Percentiles rank a stretch among this genome's conserved stretches.
Conservation (phyloP, 2,797 vertebrate species). For the Pantherophis alleghaniensis region DNA sequence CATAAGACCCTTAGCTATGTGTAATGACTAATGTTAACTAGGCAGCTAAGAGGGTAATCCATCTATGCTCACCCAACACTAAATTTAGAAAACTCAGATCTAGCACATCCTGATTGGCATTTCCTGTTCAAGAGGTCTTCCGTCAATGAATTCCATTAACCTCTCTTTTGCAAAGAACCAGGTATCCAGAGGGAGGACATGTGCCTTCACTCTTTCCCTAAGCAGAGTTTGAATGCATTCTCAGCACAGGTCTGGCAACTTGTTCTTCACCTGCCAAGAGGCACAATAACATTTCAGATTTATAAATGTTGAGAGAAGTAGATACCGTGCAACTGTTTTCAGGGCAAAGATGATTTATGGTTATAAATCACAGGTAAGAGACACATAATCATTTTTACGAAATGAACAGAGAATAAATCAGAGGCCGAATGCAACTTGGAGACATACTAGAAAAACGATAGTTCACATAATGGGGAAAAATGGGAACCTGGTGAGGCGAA, state of each 20-base stretch:
- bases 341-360: conserved; percentile 26
- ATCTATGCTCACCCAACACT: neutral
- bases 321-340: neutral
- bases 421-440: neutral
- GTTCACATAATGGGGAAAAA: conserved; percentile 9
- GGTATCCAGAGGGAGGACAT: neutral
- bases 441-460: neutral
- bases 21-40: neutral
- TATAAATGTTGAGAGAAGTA: conserved; percentile 19
- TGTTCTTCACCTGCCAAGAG: neutral
- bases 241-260: rapidly evolving
- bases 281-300: neutral
- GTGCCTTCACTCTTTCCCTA: neutral
- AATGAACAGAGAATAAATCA: conserved; percentile 39
- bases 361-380: conserved; percentile 39
- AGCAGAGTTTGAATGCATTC: neutral
- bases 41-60: neutral
- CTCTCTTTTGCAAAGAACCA: neutral
- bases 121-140: neutral
- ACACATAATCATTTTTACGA: conserved; percentile 53
- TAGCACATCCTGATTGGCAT: neutral
- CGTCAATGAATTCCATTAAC: neutral
- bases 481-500: neutral
- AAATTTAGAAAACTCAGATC: neutral
- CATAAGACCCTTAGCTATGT: neutral